Evolutionary conservation across 2,888 invertebrate species (phyloP).

Genomic region (Serrognathus titanus): DNA sequence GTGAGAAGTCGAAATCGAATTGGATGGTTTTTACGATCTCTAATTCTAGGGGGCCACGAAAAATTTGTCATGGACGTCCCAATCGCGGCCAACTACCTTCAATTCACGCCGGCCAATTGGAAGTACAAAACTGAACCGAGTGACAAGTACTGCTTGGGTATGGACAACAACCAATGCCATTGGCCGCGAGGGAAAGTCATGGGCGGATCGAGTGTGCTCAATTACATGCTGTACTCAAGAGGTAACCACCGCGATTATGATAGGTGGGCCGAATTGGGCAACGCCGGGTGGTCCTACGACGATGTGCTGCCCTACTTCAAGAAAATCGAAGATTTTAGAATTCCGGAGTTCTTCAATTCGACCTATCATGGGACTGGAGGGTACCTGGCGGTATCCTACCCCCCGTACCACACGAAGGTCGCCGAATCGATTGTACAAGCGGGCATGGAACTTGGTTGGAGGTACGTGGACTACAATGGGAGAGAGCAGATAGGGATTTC

Average conservation of each 20-base stretch:
- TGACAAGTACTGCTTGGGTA: conserved; percentile 67
- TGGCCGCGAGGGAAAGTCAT: conserved; percentile 66
- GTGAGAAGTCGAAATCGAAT: conserved; percentile 24
- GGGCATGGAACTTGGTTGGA: conserved; percentile 60
- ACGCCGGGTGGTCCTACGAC: conserved; percentile 64
- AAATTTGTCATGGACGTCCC: conserved; percentile 74
- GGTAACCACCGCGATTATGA: conserved; percentile 86
- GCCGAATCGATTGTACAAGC: conserved; percentile 63
- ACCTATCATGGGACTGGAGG: conserved; percentile 55
- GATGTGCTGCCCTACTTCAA: conserved; percentile 79
- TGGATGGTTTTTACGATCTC: too few species aligned
- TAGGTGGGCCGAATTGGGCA: conserved; percentile 80
- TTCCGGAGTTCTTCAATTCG: conserved; percentile 63
- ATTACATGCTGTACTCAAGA: conserved; percentile 88
- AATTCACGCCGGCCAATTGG: conserved; percentile 74
- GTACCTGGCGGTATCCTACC: conserved; percentile 55
- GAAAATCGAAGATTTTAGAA: conserved; percentile 79
- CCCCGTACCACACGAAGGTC: conserved; percentile 57
- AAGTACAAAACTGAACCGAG: conserved; percentile 77
- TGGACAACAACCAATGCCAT: conserved; percentile 70
- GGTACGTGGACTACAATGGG: conserved; percentile 67
- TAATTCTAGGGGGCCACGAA: conserved; percentile 55
- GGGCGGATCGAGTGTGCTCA: conserved; percentile 83
- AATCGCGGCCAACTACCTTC: conserved; percentile 68
- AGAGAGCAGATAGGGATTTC: conserved; percentile 53